These are phyloP conservation scores for Sorex araneus DNA, from an alignment of 2,113 vertebrate genomes.

Conservation along the genomic window DNA sequence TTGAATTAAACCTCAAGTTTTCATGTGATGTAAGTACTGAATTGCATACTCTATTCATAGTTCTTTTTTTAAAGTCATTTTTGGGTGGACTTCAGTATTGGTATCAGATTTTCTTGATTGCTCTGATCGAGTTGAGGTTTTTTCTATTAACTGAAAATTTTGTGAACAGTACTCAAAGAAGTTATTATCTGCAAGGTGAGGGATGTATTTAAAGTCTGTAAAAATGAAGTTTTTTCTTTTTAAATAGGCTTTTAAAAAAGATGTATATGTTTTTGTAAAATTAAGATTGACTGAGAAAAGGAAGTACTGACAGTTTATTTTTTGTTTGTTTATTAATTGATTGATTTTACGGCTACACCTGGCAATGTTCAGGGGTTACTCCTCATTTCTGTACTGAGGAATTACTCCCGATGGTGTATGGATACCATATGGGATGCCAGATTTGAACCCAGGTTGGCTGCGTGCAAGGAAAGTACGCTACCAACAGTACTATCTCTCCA, in stretches of 20 bases:
- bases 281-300: constrained; percentile 6
- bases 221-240: constrained; percentile 34
- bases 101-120: constrained; percentile 50
- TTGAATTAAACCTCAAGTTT: constrained; percentile 51
- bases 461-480: too few relatives aligned
- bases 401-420: too few relatives aligned
- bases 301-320: constrained; percentile 11
- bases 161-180: background rate
- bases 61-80: constrained; percentile 47
- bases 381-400: too few relatives aligned
- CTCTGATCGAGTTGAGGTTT: constrained; percentile 63
- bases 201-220: background rate
- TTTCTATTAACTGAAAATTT: constrained; percentile 58
- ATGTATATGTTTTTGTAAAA: constrained; percentile 38
- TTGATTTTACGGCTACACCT: too few relatives aligned
- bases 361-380: too few relatives aligned
- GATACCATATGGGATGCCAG: too few relatives aligned
- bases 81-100: background rate
- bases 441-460: too few relatives aligned
- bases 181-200: background rate
- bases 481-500: too few relatives aligned
- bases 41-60: background rate
- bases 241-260: too few relatives aligned
- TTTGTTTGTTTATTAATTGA: too few relatives aligned
- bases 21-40: background rate